Conservation (phyloP, 2,888 invertebrate genomes). For the Tachina lurida region DNA sequence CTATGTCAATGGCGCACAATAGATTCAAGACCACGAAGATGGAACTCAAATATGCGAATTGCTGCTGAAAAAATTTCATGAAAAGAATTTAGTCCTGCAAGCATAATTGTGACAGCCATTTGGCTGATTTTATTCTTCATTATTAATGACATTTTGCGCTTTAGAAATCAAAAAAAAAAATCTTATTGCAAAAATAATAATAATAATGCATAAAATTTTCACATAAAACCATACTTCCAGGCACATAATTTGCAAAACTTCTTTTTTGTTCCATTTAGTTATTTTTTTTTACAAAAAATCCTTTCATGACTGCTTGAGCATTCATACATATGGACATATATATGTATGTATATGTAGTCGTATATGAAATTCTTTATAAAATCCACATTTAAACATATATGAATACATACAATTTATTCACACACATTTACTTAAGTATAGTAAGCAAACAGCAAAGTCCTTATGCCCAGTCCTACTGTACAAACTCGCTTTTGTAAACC, state of each 20-base stretch:
- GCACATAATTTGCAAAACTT: constrained; percentile 29
- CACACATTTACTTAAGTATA: not conserved
- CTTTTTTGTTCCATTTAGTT: not conserved
- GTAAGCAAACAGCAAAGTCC: not conserved
- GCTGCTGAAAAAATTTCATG: too few species aligned
- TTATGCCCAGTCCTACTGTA: too few species aligned
- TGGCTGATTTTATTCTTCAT: too few species aligned
- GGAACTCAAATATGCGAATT: too few species aligned
- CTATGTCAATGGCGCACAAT: too few species aligned
- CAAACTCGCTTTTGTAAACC: constrained; percentile 2
- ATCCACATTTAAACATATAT: not conserved
- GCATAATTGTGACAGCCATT: too few species aligned
- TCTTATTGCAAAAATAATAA: not conserved
- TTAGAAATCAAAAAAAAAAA: not conserved
- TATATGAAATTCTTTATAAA: constrained; percentile 45
- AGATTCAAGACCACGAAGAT: too few species aligned
- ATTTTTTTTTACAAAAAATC: constrained; percentile 13
- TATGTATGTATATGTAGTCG: too few species aligned
- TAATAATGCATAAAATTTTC: not conserved
- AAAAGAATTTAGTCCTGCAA: too few species aligned
- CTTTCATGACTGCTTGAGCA: constrained; percentile 49
- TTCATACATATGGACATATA: not conserved
- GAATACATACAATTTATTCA: not conserved
- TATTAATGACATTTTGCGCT: too few species aligned
- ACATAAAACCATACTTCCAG: constrained; percentile 1